These are phyloP conservation scores for Pterostichus niger DNA, from an alignment of 2,888 invertebrate species.

Conservation along the genomic window DNA sequence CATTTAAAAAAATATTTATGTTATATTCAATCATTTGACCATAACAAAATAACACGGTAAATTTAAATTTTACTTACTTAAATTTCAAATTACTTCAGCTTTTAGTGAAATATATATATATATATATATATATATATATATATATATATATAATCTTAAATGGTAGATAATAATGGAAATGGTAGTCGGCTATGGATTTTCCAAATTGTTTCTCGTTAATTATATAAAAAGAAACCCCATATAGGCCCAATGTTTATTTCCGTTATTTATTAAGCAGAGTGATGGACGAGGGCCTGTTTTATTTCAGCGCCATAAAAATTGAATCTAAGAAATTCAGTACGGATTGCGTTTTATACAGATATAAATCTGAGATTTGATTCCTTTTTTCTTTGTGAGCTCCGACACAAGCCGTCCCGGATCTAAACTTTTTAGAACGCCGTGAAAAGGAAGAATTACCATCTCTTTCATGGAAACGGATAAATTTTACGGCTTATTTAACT, in stretches of 20 bases:
- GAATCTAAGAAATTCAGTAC: slow-evolving; percentile 57
- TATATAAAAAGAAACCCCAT: too few relatives aligned
- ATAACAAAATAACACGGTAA: too few relatives aligned
- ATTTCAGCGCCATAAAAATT: slow-evolving; percentile 49
- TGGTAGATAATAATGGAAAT: too few relatives aligned
- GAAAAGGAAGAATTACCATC: slow-evolving; percentile 60
- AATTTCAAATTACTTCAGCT: too few relatives aligned
- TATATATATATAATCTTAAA: too few relatives aligned
- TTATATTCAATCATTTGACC: too few relatives aligned
- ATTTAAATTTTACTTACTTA: too few relatives aligned
- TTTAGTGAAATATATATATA: too few relatives aligned
- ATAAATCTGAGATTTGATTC: slow-evolving; percentile 63
- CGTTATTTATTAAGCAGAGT: slow-evolving; percentile 54
- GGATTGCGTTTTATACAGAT: slow-evolving; percentile 62
- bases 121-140: too few relatives aligned
- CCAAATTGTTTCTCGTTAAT: too few relatives aligned
- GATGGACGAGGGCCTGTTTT: slow-evolving; percentile 30
- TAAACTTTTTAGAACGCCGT: slow-evolving; percentile 62
- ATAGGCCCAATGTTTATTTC: slow-evolving; percentile 11
- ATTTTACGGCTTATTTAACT: slow-evolving; percentile 66
- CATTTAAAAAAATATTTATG: too few relatives aligned
- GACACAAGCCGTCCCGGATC: slow-evolving; percentile 51
- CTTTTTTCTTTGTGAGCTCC: slow-evolving; percentile 50
- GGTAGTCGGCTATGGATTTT: too few relatives aligned
- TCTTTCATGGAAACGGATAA: slow-evolving; percentile 61